These are phyloP conservation scores for Trialeurodes vaporariorum DNA, from an alignment of 1,140 invertebrate species.

Conservation along the genomic window DNA sequence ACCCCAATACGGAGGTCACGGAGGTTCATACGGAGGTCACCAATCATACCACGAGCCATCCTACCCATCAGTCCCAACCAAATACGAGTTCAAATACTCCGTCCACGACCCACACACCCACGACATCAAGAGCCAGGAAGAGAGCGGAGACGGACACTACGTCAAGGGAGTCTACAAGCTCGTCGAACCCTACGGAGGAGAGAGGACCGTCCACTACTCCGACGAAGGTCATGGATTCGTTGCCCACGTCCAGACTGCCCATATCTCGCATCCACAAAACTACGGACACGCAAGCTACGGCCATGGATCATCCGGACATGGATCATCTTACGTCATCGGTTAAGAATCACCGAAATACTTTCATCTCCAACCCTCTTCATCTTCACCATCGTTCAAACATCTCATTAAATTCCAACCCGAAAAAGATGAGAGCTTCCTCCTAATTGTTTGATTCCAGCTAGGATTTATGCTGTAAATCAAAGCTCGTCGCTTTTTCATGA, in stretches of 20 bases:
- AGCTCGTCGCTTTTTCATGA: too few species aligned
- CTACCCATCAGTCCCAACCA: constrained; percentile 16
- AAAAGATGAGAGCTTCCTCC: too few species aligned
- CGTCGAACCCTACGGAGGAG: constrained; percentile 42
- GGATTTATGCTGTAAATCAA: too few species aligned
- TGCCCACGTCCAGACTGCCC: constrained; percentile 21
- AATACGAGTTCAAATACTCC: constrained; percentile 42
- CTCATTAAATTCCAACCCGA: too few species aligned
- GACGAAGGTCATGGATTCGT: constrained; percentile 36
- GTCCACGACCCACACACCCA: constrained; percentile 40
- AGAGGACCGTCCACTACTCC: constrained; percentile 46
- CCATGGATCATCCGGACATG: too few species aligned
- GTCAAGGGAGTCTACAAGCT: constrained; percentile 36
- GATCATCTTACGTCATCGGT: too few species aligned
- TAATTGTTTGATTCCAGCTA: too few species aligned
- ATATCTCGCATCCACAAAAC: background rate
- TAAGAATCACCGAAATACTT: too few species aligned
- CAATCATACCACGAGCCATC: constrained; percentile 3
- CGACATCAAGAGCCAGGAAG: constrained; percentile 39
- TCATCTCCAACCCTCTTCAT: too few species aligned
- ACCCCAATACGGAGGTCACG: background rate
- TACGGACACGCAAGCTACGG: background rate
- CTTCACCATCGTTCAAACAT: too few species aligned
- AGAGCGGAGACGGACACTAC: constrained; percentile 36
- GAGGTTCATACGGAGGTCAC: background rate